These are phyloP conservation scores for Caenorhabditis briggsae DNA, from an alignment of 1,140 invertebrate species.

Conservation along the genomic window DNA sequence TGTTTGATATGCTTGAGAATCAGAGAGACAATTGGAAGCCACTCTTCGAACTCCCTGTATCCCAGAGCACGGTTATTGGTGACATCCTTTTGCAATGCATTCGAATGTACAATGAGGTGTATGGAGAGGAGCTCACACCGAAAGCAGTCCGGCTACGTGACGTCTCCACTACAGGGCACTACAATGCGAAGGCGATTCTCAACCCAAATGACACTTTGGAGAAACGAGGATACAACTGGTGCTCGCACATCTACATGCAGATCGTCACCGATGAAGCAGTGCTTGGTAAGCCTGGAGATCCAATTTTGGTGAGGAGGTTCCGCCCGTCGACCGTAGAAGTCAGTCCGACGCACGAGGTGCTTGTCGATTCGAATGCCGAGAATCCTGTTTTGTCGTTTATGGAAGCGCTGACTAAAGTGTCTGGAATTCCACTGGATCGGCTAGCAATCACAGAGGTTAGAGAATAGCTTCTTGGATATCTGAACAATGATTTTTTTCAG, in stretches of 20 bases:
- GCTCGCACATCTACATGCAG: conserved; percentile 33
- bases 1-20: conserved; percentile 63
- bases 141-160: conserved; percentile 28
- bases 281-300: conserved; percentile 51
- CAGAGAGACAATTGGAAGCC: conserved; percentile 64
- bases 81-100: conserved; percentile 56
- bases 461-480: neutral
- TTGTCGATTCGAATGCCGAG: conserved; percentile 49
- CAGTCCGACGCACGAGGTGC: conserved; percentile 68
- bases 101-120: conserved; percentile 51
- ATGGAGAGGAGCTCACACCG: neutral
- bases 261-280: conserved; percentile 34
- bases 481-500: conserved; percentile 32
- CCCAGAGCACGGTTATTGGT: conserved; percentile 36
- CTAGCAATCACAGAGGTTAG: conserved; percentile 59
- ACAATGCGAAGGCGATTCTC: conserved; percentile 12
- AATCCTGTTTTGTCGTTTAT: conserved; percentile 8
- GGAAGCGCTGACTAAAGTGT: conserved; percentile 35
- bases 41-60: conserved; percentile 63
- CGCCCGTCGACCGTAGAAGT: conserved; percentile 76
- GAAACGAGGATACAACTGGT: neutral
- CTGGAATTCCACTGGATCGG: conserved; percentile 57
- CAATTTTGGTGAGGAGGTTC: conserved; percentile 78
- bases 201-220: conserved; percentile 41
- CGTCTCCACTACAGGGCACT: neutral